phyloP scores from a whole-genome alignment of 2,797 vertebrate species.

The Neoniphon sammara region DNA sequence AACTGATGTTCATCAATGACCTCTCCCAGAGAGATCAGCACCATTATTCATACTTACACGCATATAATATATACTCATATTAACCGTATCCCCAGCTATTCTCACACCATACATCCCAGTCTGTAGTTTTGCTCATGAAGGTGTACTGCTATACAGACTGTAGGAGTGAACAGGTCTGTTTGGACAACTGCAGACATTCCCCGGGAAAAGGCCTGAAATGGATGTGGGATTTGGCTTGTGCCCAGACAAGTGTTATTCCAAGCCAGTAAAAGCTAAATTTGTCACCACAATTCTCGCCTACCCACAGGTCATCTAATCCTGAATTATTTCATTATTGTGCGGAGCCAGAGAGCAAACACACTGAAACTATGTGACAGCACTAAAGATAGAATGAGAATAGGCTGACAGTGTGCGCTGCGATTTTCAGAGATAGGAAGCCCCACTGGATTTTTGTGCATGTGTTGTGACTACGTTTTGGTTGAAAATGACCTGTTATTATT shows the following conservation, averaged over 20 bases:
- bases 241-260: constrained; percentile 77
- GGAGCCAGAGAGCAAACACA: constrained; percentile 14
- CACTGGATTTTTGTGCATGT: background rate
- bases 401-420: background rate
- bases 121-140: constrained; percentile 33
- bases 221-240: constrained; percentile 76
- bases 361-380: background rate
- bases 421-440: background rate
- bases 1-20: constrained; percentile 36
- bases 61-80: background rate
- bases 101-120: constrained; percentile 16
- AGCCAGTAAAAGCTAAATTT: constrained; percentile 76
- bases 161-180: constrained; percentile 60
- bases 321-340: constrained; percentile 53
- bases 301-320: constrained; percentile 49
- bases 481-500: background rate
- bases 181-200: constrained; percentile 65
- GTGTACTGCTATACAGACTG: constrained; percentile 32
- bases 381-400: background rate
- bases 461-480: background rate
- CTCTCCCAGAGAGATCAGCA: background rate
- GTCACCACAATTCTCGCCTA: constrained; percentile 63
- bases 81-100: background rate
- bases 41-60: background rate
- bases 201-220: constrained; percentile 63